These are phyloP conservation scores for Drosophila bipectinata DNA, from an alignment of 1,140 invertebrate genomes.

Conservation along the genomic window DNA sequence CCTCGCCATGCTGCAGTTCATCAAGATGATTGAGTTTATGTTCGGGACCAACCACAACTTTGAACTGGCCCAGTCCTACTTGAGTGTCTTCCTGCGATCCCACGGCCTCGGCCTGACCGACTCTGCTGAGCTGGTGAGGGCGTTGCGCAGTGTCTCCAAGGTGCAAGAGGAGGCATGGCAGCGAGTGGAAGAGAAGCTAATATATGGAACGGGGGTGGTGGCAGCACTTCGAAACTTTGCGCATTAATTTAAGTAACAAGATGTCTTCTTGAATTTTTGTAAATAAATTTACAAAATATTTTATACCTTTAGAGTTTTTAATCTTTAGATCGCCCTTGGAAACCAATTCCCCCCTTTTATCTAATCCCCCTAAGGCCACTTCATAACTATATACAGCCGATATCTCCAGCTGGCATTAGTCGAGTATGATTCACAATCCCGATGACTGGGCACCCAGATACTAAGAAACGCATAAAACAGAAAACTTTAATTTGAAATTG, in stretches of 20 bases:
- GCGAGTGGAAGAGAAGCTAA: constrained; percentile 88
- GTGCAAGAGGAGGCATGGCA: constrained; percentile 88
- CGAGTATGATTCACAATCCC: constrained; percentile 10
- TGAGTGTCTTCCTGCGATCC: constrained; percentile 95
- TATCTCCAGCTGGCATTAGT: constrained; percentile 14
- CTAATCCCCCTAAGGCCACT: not conserved
- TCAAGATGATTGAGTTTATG: constrained; percentile 90
- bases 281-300: constrained; percentile 63
- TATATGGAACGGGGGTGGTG: constrained; percentile 91
- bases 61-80: constrained; percentile 96
- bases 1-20: constrained; percentile 90
- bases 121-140: constrained; percentile 85
- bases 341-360: not conserved
- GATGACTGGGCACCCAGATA: constrained; percentile 18
- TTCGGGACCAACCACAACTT: constrained; percentile 92
- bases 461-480: not conserved
- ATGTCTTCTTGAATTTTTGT: constrained; percentile 33
- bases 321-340: not conserved
- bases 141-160: constrained; percentile 86
- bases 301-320: not conserved
- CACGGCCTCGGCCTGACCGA: constrained; percentile 89
- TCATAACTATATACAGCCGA: not conserved
- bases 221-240: constrained; percentile 88
- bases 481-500: constrained; percentile 55
- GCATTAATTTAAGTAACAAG: constrained; percentile 45